Evolutionary conservation across 2,888 invertebrate species (phyloP).

Genomic region (Tholera decimalis): DNA sequence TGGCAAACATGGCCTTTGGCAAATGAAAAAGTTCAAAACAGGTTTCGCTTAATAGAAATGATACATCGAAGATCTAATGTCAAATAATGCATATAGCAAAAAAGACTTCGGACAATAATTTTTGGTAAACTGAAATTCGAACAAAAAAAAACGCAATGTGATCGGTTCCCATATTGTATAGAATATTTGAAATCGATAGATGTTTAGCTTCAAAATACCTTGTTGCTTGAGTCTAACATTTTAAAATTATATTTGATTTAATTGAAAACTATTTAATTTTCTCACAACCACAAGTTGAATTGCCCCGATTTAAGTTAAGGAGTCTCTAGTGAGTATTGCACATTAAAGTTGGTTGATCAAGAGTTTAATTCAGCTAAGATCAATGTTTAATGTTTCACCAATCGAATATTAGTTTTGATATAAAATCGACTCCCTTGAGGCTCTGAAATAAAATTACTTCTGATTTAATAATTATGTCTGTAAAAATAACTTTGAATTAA

Average conservation of each 20-base stretch:
- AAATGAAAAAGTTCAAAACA: too few relatives aligned
- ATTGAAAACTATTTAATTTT: slow-evolving; percentile 34
- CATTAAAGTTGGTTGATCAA: slow-evolving; percentile 33
- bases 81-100: too few relatives aligned
- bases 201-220: neutral
- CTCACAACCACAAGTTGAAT: slow-evolving; percentile 24
- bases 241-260: slow-evolving; percentile 11
- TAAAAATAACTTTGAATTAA: neutral
- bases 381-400: slow-evolving; percentile 25
- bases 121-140: too few relatives aligned
- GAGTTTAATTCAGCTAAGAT: slow-evolving; percentile 12
- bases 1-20: too few relatives aligned
- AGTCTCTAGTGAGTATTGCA: slow-evolving; percentile 31
- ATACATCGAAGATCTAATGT: too few relatives aligned
- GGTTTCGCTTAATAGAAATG: too few relatives aligned
- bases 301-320: slow-evolving; percentile 18
- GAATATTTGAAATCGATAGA: neutral
- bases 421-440: slow-evolving; percentile 11
- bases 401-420: slow-evolving; percentile 28
- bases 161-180: too few relatives aligned
- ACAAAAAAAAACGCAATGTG: too few relatives aligned
- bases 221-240: too few relatives aligned
- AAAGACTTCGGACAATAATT: too few relatives aligned
- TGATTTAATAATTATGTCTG: neutral
- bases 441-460: neutral